Conservation (phyloP, 2,113 vertebrate species). For the Anhinga rufa region DNA sequence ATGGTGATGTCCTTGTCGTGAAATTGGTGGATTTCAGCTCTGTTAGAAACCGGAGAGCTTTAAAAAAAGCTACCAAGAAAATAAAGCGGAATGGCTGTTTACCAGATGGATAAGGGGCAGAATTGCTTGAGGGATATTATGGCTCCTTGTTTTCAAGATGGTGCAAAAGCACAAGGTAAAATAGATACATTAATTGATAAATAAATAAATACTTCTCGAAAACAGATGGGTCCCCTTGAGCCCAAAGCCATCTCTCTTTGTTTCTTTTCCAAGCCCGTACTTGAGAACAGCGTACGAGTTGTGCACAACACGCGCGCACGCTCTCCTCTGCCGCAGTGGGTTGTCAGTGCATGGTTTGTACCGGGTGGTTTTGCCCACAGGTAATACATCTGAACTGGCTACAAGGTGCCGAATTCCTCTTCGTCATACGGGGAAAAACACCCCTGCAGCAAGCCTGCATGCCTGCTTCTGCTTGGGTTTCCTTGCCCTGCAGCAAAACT, state of each 20-base stretch:
- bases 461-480: neutral
- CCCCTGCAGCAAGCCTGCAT: neutral
- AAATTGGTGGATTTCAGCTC: conserved; percentile 28
- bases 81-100: conserved; percentile 44
- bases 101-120: conserved; percentile 58
- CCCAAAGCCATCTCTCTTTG: conserved; percentile 38
- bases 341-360: neutral
- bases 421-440: neutral
- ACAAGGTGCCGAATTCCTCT: neutral
- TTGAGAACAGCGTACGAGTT: neutral
- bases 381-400: neutral
- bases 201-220: conserved; percentile 54
- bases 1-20: conserved; percentile 17
- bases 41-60: neutral
- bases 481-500: neutral
- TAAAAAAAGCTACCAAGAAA: neutral
- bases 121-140: conserved; percentile 28
- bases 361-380: neutral
- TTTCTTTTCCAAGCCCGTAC: conserved; percentile 30
- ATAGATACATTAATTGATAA: conserved; percentile 64
- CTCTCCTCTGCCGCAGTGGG: neutral
- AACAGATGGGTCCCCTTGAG: conserved; percentile 60
- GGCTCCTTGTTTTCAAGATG: conserved; percentile 37
- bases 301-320: neutral
- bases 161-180: conserved; percentile 39